A percentile compares a stretch with the other conserved stretches of the same genome.
Conservation (phyloP, 2,113 vertebrate genomes). For the Xiphophorus couchianus region DNA sequence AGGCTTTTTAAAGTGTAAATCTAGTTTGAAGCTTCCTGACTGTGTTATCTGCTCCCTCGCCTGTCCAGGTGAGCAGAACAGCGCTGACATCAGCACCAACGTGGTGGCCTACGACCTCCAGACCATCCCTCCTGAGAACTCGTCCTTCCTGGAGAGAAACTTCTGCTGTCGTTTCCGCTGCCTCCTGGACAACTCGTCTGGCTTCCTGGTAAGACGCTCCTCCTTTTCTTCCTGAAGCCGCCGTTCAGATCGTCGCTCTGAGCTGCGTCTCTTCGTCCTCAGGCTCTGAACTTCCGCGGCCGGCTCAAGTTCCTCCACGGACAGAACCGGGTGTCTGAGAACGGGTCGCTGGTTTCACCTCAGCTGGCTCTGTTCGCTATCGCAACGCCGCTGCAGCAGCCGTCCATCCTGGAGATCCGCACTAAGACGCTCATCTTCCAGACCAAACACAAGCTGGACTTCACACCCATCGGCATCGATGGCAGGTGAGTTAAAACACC, state of each 20-base stretch:
- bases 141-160: constrained; percentile 83
- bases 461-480: constrained; percentile 78
- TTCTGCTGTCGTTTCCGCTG: constrained; percentile 85
- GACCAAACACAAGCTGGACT: constrained; percentile 84
- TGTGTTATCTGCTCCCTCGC: background rate
- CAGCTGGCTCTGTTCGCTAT: constrained; percentile 79
- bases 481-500: constrained; percentile 50
- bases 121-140: constrained; percentile 80
- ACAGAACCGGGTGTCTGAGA: constrained; percentile 64
- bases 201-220: constrained; percentile 79
- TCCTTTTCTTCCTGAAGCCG: background rate
- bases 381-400: constrained; percentile 75
- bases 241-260: no score
- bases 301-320: constrained; percentile 79
- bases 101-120: constrained; percentile 62
- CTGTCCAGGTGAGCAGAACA: constrained; percentile 55
- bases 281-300: constrained; percentile 81
- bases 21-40: background rate
- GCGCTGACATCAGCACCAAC: constrained; percentile 52
- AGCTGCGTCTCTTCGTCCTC: background rate
- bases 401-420: constrained; percentile 81
- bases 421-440: constrained; percentile 81
- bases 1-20: background rate
- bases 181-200: constrained; percentile 85
- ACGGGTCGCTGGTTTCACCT: constrained; percentile 53